A percentile compares a stretch with the other conserved stretches of the same genome.
Conservation (phyloP, 64 coral and sea anemone species). For the Montipora efflorescens region DNA sequence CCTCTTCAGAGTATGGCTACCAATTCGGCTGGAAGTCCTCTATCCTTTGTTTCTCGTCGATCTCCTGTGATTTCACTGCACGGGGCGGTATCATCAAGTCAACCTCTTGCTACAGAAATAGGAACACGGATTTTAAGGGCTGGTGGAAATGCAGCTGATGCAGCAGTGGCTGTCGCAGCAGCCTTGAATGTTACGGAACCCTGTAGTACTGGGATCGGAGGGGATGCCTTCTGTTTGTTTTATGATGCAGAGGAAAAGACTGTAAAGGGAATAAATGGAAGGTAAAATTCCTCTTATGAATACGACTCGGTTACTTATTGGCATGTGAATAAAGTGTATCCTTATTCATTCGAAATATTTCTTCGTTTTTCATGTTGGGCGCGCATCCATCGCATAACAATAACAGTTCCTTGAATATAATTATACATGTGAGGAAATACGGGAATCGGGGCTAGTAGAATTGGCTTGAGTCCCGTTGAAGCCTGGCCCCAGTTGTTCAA, state of each 20-base stretch:
- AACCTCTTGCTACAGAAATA: slow-evolving; percentile 87
- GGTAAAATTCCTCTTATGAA: slow-evolving; percentile 35
- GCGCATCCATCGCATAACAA: too few relatives aligned
- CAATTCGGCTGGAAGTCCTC: not conserved
- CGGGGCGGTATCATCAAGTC: slow-evolving; percentile 84
- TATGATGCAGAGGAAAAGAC: slow-evolving; percentile 83
- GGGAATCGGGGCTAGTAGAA: too few relatives aligned
- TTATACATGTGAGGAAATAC: too few relatives aligned
- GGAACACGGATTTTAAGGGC: slow-evolving; percentile 79
- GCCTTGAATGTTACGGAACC: slow-evolving; percentile 91
- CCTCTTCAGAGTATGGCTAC: not conserved
- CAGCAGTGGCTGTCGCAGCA: slow-evolving; percentile 89
- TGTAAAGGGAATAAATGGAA: slow-evolving; percentile 94
- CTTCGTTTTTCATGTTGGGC: too few relatives aligned
- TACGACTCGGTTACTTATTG: too few relatives aligned
- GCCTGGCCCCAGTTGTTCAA: too few relatives aligned
- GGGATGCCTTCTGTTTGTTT: slow-evolving; percentile 94
- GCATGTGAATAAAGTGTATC: too few relatives aligned
- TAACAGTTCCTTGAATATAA: too few relatives aligned
- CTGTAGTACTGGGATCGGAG: slow-evolving; percentile 93
- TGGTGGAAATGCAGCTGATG: slow-evolving; percentile 99
- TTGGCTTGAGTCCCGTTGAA: too few relatives aligned
- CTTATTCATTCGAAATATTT: too few relatives aligned
- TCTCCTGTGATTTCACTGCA: slow-evolving; percentile 89
- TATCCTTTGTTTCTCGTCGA: slow-evolving; percentile 84